Evolutionary conservation across 2,113 vertebrate genomes (phyloP), one percentile per base, ranked within the genome.

Genomic region (Cygnus buccinator): DNA sequence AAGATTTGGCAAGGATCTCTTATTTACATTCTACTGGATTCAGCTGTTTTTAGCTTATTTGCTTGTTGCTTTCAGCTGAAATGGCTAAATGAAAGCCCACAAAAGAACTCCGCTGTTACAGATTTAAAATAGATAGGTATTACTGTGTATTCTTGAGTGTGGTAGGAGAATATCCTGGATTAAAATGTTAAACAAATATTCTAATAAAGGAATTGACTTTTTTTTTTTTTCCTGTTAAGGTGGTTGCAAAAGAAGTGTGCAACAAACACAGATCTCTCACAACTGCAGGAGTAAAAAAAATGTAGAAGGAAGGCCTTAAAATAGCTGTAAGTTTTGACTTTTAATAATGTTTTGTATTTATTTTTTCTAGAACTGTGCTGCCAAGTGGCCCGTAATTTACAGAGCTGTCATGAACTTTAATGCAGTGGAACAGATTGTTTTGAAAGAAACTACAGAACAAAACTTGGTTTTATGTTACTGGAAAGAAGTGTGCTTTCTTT

Each of bases 11-110:
- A 94, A 89, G 70, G 61, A 70, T 87, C 44, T 83, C 43, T 77
- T 84, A 86, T 97, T 96, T 95, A 97, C 87, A 74, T 91, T 88
- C 75, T 94, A 67, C 85, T 73, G 16, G 26, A 70, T 95, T 90
- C 84, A 93, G 85, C 80, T 94, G 70, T 72, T 96, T 73, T 89
- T 77, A 87, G 77, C 48, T 63, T 63, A 80, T 67, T 65, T 33
- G 0, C 93, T 97, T 80, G 39, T 55, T 96, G 74, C 74, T 95
- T 97, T 97, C 67, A 80, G 72, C 67, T 93, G 81, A 86, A 91
- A 88, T 20, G 41, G 55, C 58, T 85, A 76, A 84, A 89, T 58
- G 37, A 35, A 92, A 67, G 13, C 35, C 25, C 41, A n/a, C 22
- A 87, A 67, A 59, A 67, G 22, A 73, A 23, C 33, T 59, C 14